Base-by-base conservation (phyloP, 2,888 invertebrate genomes). In the Philereme vetulata region DNA sequence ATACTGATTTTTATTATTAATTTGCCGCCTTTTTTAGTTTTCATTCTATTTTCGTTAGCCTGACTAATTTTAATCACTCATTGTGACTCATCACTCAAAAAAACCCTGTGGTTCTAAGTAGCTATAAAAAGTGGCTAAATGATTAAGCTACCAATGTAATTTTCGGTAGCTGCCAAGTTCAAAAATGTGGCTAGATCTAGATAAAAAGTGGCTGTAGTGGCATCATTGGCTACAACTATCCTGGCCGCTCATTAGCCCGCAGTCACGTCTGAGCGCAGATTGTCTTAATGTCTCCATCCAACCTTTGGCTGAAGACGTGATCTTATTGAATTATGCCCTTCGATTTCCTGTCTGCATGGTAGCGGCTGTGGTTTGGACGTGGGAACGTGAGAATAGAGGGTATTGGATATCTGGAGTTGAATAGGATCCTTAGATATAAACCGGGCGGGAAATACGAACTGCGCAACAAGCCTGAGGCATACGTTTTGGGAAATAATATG, bases 231-330 rank as follows among this genome's bases (percentile, higher is more conserved):
- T 32, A 38, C 46, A 43, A 58, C 57, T 54, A 66, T 62, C 57
- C 51, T 33, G 45, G 36, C 45, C 45, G 34, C 62, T 62, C 62
- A 62, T 62, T 62, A 62, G 62, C 40, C 33, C 9, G 51, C 6
- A 57, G 71, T 70, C 73, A 73, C 73, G 72, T 66, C 53, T 43
- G 49, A 11, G 55, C 59, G 62, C 73, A 68, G 73, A 70, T 72
- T 73, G 73, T 64, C 64, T 62, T 73, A 72, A 72, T 73, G 72
- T 66, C 68, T 66, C 64, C 54, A 57, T 61, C 58, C 56, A 61
- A 55, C 53, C 56, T 56, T 51, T 34, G 52, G 4, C 43, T 52
- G 4, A 48, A 51, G 63, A 70, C 70, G 67, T 70, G 67, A 67
- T 70, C 67, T 67, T 67, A 67, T 65, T 70, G 70, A 70, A 66